These are phyloP conservation scores for Sciurus carolinensis DNA, from an alignment of 2,797 vertebrate genomes.

Conservation along the genomic window DNA sequence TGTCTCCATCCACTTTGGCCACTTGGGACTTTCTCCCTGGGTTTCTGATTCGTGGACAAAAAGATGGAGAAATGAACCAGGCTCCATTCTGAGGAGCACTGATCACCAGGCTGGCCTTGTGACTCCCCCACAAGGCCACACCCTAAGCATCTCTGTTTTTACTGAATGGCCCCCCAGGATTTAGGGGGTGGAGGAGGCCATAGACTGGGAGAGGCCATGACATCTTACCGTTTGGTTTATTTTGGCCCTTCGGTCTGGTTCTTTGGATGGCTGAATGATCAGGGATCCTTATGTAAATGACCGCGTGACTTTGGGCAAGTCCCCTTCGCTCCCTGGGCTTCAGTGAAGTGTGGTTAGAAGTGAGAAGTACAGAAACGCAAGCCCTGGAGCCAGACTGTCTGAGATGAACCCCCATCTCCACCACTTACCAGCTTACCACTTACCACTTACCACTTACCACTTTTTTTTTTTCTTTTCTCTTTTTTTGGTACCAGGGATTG, in stretches of 20 bases:
- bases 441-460: background rate
- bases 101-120: background rate
- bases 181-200: background rate
- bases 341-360: background rate
- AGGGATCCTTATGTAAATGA: background rate
- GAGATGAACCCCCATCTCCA: background rate
- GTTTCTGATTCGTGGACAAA: no score
- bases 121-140: background rate
- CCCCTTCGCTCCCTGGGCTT: background rate
- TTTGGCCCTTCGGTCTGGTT: background rate
- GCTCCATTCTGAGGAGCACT: background rate
- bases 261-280: background rate
- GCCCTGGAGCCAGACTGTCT: background rate
- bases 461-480: background rate
- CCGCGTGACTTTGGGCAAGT: background rate
- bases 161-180: slow-evolving; percentile 8
- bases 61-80: background rate
- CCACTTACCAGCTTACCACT: background rate
- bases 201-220: background rate
- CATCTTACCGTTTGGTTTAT: background rate
- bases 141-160: slow-evolving; percentile 2
- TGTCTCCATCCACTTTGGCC: background rate
- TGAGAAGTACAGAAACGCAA: background rate
- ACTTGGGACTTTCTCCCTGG: background rate
- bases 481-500: no score